Base-by-base conservation (phyloP, 1,140 invertebrate species). In the Drosophila jambulina region DNA sequence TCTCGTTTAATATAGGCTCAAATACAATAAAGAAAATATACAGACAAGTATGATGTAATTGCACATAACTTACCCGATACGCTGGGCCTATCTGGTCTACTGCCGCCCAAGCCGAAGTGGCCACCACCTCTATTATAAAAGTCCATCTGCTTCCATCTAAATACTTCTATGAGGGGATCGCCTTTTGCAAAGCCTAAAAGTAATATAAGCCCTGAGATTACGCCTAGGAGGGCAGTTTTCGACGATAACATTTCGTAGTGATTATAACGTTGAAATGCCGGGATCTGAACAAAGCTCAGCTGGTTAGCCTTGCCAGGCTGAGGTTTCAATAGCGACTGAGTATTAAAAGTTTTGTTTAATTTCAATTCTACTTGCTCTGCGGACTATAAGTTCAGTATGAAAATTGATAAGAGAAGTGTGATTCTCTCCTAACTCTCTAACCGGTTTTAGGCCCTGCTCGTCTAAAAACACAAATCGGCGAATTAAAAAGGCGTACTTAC, bases 141-240 rank as follows among this genome's bases (percentile, higher is more conserved):
- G 59, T 94, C 93, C 61, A 94, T 83, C 68, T 91, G 82, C 34
- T 93, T 93, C 93, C 93, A 94, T 51, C 79, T 78, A 36, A 93
- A 93, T 17, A 93, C 80, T 64, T 93, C 93, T 34, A 88, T 91
- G 62, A 94, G 75, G 25, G 88, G 79, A 60, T 86, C 86, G 32
- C 68, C 69, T 32, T 64, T 45, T 12, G 21, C 78, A 3, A 59
- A n/a, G 43, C 54, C n/a, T 21, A 83, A 27, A 54, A 76, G 27
- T 29, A 51, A n/a, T 38, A 34, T 34, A 13, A 62, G 19, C 38
- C 57, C 58, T 19, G 62, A 34, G 59, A 74, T 59, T 51, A 83
- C 27, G 19, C 48, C 21, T 17, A 56, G 34, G 53, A 62, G 9
- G 64, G 21, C 48, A 76, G 15, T 23, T 34, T 65, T 19, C 2